Conservation (phyloP, 2,797 vertebrate genomes). For the Parambassis ranga region DNA sequence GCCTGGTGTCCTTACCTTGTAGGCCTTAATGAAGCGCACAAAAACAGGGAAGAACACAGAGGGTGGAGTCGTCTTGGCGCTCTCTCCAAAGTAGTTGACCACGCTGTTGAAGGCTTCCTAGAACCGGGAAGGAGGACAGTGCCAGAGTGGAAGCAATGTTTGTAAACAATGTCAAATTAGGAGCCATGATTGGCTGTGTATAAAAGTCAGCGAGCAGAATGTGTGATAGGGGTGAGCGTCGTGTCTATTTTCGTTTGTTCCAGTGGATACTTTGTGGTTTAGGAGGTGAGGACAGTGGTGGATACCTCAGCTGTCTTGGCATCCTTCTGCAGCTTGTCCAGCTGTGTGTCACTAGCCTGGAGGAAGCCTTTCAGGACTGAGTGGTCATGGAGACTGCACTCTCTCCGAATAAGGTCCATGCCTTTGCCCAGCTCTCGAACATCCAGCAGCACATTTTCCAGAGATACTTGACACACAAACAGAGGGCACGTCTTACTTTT, state of each 20-base stretch:
- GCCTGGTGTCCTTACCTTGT: conserved; percentile 85
- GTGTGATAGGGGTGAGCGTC: not conserved
- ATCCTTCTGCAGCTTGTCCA: conserved; percentile 94
- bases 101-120: conserved; percentile 97
- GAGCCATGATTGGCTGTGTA: conserved; percentile 7
- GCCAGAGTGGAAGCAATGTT: conserved; percentile 31
- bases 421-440: conserved; percentile 94
- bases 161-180: conserved; percentile 43
- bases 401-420: conserved; percentile 93
- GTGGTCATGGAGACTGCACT: conserved; percentile 92
- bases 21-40: conserved; percentile 94
- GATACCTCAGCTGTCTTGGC: conserved; percentile 90
- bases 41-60: conserved; percentile 98
- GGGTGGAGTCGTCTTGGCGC: conserved; percentile 93
- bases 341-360: conserved; percentile 83
- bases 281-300: not conserved
- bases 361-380: conserved; percentile 90
- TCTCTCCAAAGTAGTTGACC: conserved; percentile 96
- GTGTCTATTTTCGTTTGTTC: conserved; percentile 14
- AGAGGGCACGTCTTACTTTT: not conserved
- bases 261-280: conserved; percentile 3
- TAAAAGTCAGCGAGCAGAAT: conserved; percentile 8
- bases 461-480: conserved; percentile 83
- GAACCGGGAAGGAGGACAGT: conserved; percentile 44
- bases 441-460: conserved; percentile 95